Conservation (phyloP, 2,797 vertebrate genomes). For the Trachops cirrhosus region DNA sequence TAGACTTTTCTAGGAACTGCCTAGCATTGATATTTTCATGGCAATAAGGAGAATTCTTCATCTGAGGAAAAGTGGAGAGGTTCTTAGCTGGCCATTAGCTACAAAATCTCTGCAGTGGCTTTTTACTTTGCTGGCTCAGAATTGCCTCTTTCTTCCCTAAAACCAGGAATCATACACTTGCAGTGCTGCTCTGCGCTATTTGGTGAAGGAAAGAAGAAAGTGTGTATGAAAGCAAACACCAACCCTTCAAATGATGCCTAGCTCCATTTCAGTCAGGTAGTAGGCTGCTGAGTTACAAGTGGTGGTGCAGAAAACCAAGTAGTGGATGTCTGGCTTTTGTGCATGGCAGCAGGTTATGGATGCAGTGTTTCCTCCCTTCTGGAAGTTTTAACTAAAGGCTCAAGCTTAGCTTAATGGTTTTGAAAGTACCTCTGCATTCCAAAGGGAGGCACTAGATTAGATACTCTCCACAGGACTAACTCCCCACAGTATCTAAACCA, state of each 20-base stretch:
- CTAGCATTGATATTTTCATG: background rate
- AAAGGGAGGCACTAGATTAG: slow-evolving; percentile 55
- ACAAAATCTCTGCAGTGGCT: background rate
- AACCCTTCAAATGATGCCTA: background rate
- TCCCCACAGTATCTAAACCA: background rate
- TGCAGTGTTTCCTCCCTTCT: slow-evolving; percentile 49
- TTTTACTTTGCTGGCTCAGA: slow-evolving; percentile 38
- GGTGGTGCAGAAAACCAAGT: background rate
- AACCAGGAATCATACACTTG: background rate
- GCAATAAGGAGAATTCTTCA: background rate
- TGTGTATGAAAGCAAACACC: background rate
- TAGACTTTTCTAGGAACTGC: background rate
- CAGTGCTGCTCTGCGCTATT: background rate
- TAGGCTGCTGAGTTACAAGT: background rate
- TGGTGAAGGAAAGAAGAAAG: background rate
- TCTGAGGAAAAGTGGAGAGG: background rate
- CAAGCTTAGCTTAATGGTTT: slow-evolving; percentile 36
- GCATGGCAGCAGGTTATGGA: slow-evolving; percentile 9
- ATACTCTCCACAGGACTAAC: slow-evolving; percentile 5
- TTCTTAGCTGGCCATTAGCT: background rate
- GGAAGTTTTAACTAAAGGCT: slow-evolving; percentile 55
- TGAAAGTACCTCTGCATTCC: slow-evolving; percentile 52
- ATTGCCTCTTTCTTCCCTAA: slow-evolving; percentile 20
- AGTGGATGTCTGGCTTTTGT: background rate
- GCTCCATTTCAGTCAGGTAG: background rate